Evolutionary conservation across 2,113 vertebrate species (phyloP).

Genomic region (Sitta europaea): DNA sequence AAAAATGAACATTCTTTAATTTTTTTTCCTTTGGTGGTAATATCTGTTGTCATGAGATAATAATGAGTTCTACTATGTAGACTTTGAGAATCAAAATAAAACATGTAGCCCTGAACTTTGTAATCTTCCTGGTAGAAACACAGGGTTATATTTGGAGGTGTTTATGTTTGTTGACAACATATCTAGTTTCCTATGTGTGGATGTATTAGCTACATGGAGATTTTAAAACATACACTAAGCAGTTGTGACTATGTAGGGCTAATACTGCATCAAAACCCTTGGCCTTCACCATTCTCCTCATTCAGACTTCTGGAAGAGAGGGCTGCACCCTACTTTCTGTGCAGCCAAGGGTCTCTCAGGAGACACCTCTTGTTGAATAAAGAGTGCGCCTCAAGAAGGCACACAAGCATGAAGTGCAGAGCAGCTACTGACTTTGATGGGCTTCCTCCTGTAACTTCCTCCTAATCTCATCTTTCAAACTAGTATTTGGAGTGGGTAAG

Average conservation of each 20-base stretch:
- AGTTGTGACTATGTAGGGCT: background rate
- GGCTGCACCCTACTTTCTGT: background rate
- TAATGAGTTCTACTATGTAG: background rate
- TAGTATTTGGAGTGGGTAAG: background rate
- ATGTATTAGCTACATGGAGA: background rate
- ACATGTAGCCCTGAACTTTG: background rate
- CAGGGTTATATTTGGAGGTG: background rate
- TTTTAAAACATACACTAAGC: background rate
- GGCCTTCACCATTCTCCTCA: background rate
- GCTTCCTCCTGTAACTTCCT: background rate
- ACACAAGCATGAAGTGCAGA: background rate
- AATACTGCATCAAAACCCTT: accelerated
- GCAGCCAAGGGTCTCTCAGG: background rate
- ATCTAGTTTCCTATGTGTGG: background rate
- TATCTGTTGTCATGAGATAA: background rate
- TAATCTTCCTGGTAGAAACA: background rate
- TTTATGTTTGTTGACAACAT: background rate
- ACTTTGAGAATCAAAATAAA: background rate
- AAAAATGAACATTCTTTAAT: background rate
- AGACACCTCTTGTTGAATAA: background rate
- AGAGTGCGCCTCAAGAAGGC: background rate
- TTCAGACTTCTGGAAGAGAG: background rate
- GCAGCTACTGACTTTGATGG: background rate
- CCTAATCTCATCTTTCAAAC: background rate
- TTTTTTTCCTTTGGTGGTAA: background rate